Evolutionary conservation across 92 coral and sea anemone species (phyloP).

Genomic region (Palythoa grandiflora): DNA sequence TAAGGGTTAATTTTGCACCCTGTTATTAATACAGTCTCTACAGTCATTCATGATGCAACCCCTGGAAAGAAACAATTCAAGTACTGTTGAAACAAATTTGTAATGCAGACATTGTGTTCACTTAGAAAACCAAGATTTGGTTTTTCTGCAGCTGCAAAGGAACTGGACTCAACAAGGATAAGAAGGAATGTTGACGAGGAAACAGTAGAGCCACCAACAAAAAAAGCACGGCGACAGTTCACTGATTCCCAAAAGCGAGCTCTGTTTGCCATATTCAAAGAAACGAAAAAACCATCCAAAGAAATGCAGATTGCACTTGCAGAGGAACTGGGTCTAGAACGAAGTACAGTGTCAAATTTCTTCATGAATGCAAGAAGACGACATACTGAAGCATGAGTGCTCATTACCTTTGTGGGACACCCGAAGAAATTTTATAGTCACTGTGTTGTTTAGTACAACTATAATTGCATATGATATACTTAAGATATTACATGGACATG

Average conservation of each 20-base stretch:
- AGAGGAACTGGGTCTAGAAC: constrained; percentile 88
- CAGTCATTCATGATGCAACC: too few species aligned
- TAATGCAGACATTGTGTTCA: too few species aligned
- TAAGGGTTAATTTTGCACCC: too few species aligned
- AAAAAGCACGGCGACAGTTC: constrained; percentile 79
- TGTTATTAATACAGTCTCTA: too few species aligned
- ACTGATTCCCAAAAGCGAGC: constrained; percentile 89
- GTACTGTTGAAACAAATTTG: too few species aligned
- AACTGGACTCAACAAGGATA: constrained; percentile 72
- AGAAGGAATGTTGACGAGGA: constrained; percentile 55
- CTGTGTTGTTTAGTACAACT: not conserved
- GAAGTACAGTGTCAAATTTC: constrained; percentile 86
- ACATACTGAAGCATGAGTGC: constrained; percentile 68
- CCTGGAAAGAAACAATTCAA: too few species aligned
- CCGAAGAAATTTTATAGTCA: not conserved
- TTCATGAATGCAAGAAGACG: constrained; percentile 94
- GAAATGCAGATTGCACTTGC: constrained; percentile 92
- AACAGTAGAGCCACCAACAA: constrained; percentile 49
- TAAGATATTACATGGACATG: not conserved
- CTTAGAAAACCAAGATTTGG: not conserved
- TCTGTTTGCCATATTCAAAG: constrained; percentile 86
- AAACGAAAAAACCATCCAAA: constrained; percentile 87
- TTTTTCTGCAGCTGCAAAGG: constrained; percentile 75
- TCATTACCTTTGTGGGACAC: not conserved
- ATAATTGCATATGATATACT: not conserved